Conservation (phyloP, 2,113 vertebrate genomes). For the Passer montanus region DNA sequence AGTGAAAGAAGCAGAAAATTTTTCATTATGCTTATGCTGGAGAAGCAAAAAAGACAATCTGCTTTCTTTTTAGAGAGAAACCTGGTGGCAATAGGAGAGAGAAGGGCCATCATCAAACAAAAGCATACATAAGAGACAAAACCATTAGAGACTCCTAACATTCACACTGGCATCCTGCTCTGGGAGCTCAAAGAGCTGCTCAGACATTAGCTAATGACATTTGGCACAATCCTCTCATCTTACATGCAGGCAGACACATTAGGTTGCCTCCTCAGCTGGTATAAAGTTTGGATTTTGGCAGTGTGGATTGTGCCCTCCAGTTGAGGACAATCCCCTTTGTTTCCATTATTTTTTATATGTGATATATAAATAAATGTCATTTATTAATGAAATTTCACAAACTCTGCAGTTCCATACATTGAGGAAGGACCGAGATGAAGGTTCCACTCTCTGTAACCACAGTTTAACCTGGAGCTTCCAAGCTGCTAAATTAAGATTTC, state of each 20-base stretch:
- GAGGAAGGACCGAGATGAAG: not conserved
- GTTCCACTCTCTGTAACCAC: not conserved
- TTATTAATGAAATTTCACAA: not conserved
- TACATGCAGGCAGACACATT: not conserved
- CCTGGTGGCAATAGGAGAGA: not conserved
- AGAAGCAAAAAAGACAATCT: not conserved
- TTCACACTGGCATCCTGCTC: not conserved
- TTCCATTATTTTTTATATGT: not conserved
- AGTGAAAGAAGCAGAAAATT: not conserved
- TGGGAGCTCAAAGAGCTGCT: not conserved
- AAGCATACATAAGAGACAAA: not conserved
- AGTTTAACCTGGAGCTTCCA: not conserved
- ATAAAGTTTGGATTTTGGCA: not conserved
- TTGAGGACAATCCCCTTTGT: not conserved
- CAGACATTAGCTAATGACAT: constrained; percentile 29
- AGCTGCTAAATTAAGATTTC: not conserved
- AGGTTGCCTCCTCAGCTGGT: not conserved
- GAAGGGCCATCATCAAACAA: not conserved
- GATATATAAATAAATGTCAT: not conserved
- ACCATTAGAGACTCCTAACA: not conserved
- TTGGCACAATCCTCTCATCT: not conserved
- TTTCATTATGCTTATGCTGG: not conserved
- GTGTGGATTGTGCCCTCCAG: not conserved
- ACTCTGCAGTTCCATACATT: not conserved
- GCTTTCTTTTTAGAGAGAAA: not conserved